These are phyloP conservation scores for Athripsodes cinereus DNA, from an alignment of 2,888 invertebrate genomes.

Conservation along the genomic window DNA sequence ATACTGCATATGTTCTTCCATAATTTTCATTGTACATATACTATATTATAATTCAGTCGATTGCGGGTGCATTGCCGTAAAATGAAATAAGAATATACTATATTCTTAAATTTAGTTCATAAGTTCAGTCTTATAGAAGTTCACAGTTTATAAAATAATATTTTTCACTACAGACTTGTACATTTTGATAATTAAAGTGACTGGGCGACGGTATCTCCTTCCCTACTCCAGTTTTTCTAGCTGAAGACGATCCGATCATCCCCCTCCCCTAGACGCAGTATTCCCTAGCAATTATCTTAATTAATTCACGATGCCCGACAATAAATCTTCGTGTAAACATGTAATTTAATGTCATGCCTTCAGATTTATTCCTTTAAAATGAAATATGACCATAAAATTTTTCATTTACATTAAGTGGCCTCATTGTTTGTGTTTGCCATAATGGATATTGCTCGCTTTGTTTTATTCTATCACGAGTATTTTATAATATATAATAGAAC, in stretches of 20 bases:
- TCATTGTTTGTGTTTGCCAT: not conserved
- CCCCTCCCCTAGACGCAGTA: not conserved
- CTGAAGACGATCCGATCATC: not conserved
- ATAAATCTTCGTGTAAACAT: constrained; percentile 20
- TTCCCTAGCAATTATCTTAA: constrained; percentile 19
- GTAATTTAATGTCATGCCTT: constrained; percentile 17
- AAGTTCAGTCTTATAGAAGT: no score
- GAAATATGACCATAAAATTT: constrained; percentile 20
- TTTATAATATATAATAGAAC: no score
- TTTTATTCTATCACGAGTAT: no score
- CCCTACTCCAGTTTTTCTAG: not conserved
- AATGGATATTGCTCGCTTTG: no score
- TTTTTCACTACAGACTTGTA: not conserved
- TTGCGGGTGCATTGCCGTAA: no score
- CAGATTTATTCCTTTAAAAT: constrained; percentile 18
- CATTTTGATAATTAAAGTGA: not conserved
- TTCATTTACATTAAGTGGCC: constrained; percentile 20
- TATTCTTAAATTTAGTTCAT: no score
- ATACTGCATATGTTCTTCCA: no score
- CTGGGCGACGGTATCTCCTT: not conserved
- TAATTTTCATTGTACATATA: no score
- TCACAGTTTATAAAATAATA: no score
- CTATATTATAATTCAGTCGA: no score
- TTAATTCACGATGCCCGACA: constrained; percentile 16
- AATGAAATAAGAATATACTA: no score